Evolutionary conservation across 53 echinoderm and acorn worm genomes (phyloP), one percentile per base, ranked within the genome.

Genomic region (Holothuria leucospilota): DNA sequence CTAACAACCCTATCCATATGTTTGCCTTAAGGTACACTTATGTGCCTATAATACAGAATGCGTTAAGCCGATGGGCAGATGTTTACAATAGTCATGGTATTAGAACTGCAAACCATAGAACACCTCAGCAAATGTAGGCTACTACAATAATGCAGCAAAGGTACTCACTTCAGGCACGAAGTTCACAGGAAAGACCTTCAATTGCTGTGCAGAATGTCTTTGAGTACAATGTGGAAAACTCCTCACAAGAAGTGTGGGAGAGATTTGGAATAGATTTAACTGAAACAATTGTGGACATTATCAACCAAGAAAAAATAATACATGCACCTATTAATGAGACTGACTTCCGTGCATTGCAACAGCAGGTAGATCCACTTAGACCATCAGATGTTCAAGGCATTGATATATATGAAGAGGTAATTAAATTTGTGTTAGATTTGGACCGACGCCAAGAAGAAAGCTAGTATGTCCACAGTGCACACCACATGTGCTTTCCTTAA

Each of bases 111-210:
- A 51, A 46, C 26, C 77, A 75, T 51, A 46, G 15, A 66, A 72
- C 87, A 14, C 87, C 78, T 30, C 60, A 87, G 71, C 87, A 87
- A 52, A 49, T 77, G 39, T 78, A 78, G 87, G 18, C 75, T 11
- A 89, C 73, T 27, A 67, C 84, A 20, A 89, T 89, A 39, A 71
- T 84, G 63, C 84, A 89, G 34, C 89, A 89, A 51, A 71, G 89
- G 29, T 89, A 84, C 63, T 39, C 77, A 46, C 77, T 84, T 29
- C 78, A 41, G 20, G 84, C 66, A 52, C 12, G 13, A 2, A 52
- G 52, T 52, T 10, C 52, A 52, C 52, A 52, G 15, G 52, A 52
- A 52, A 52, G 52, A 52, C 69, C 69, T 20, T 69, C 69, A 13
- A 29, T 69, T 38, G 69, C 69, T 27, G 69, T 69, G 20, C 30